phyloP scores from a whole-genome alignment of 2,113 vertebrate species.

The Ptychochromis oligacanthus region DNA sequence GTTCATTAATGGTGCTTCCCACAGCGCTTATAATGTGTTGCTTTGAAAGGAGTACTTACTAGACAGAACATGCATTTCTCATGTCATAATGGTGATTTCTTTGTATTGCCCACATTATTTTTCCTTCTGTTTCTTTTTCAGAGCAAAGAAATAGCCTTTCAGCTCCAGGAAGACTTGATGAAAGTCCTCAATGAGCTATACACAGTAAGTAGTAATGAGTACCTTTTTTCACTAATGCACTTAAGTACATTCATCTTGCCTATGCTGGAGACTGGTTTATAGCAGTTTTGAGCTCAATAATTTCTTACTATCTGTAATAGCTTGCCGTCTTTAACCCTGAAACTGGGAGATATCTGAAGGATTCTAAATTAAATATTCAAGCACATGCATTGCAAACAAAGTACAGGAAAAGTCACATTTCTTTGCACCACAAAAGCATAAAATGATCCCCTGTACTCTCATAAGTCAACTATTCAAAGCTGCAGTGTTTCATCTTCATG shows the following conservation, averaged over 20 bases:
- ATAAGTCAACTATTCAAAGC: neutral
- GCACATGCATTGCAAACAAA: neutral
- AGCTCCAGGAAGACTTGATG: constrained; percentile 98
- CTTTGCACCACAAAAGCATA: neutral
- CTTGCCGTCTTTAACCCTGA: neutral
- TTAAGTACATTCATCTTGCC: neutral
- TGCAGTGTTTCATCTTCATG: neutral
- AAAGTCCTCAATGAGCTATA: constrained; percentile 99
- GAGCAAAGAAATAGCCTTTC: constrained; percentile 98
- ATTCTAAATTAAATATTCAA: neutral
- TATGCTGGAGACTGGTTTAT: neutral
- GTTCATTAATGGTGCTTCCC: neutral
- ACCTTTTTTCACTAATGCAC: constrained; percentile 12
- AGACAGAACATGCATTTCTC: neutral
- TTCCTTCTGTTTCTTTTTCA: constrained; percentile 76
- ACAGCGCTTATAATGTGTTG: neutral
- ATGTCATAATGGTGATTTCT: constrained; percentile 5
- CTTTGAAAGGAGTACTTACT: neutral
- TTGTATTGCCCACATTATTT: constrained; percentile 28
- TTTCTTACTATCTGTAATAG: neutral
- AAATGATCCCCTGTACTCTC: neutral
- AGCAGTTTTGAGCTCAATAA: neutral
- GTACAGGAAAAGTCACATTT: neutral
- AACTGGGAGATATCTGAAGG: neutral
- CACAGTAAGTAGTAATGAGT: constrained; percentile 87